Base-by-base conservation (phyloP, 2,797 vertebrate species). In the Nyctalus aviator region DNA sequence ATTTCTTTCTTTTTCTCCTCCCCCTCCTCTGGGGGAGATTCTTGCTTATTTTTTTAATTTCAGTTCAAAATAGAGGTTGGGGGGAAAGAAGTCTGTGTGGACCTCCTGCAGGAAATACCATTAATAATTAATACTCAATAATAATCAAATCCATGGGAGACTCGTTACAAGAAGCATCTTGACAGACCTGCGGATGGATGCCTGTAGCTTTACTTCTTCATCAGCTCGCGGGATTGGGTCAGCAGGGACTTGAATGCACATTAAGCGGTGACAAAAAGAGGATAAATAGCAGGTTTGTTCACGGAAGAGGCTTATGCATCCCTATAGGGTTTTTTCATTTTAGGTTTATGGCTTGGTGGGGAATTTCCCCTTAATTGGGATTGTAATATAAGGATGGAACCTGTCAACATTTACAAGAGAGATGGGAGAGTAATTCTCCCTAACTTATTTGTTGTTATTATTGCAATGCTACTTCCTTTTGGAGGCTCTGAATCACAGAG, bases 71-170 rank as follows among this genome's bases (percentile, higher is more conserved):
- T 37, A 88, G 82, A 92, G 88, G 83, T 76, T 90, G 88, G 30
- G 46, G 75, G 21, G 3, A 23, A 69, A 85, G 88, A 79, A 89
- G 68, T 32, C 84, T 88, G 64, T 0, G 0, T 68, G 27, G 75
- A 75, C 93, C 88, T 97, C 94, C 97, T 97, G 95, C 92, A 95
- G 96, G 94, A 97, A 96, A 96, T 93, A 89, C 35, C 93, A 92
- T 97, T 97, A 97, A 96, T 97, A 96, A 98, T 97, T 97, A 97
- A 97, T 97, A 81, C 30, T 87, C 88, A 95, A 93, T 97, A 98
- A 97, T 95, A 95, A 97, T 94, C 84, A 90, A 97, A 96, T 94
- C 96, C 93, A 91, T 78, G 77, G 91, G 96, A 97, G 95, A 96
- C 92, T 96, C 95, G 6, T 97, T 97, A 96, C 95, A 48, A 89